Evolutionary conservation across 2,797 vertebrate species (phyloP).

Genomic region (Heliangelus exortis): DNA sequence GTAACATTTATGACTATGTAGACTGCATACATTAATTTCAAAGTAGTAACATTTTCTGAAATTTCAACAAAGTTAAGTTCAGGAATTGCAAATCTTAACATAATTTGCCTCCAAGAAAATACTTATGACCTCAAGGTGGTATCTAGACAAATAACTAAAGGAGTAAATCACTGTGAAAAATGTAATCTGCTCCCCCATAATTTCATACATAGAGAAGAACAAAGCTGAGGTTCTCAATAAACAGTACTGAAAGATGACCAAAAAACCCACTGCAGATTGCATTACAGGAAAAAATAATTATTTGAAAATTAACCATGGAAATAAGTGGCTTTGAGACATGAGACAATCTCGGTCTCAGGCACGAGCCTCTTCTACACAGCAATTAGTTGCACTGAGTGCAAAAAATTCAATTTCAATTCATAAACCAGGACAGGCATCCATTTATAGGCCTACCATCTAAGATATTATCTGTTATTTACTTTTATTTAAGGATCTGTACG

Average conservation of each 20-base stretch:
- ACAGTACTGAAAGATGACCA: background rate
- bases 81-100: background rate
- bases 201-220: background rate
- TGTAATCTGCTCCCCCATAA: background rate
- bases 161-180: constrained; percentile 7
- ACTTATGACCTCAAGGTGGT: background rate
- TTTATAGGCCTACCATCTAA: constrained; percentile 11
- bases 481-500: constrained; percentile 23
- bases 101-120: constrained; percentile 18
- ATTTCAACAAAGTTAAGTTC: constrained; percentile 10
- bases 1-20: background rate
- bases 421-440: constrained; percentile 17
- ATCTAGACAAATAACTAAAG: background rate
- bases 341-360: background rate
- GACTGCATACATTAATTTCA: background rate
- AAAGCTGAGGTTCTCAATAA: background rate
- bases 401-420: constrained; percentile 37
- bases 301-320: constrained; percentile 5
- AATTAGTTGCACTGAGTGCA: constrained; percentile 5
- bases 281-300: background rate
- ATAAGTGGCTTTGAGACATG: constrained; percentile 20
- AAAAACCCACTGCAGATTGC: background rate
- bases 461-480: constrained; percentile 18
- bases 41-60: background rate
- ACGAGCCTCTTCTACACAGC: background rate